These are phyloP conservation scores for Acyrthosiphon pisum DNA, from an alignment of 1,140 invertebrate genomes.

Conservation along the genomic window DNA sequence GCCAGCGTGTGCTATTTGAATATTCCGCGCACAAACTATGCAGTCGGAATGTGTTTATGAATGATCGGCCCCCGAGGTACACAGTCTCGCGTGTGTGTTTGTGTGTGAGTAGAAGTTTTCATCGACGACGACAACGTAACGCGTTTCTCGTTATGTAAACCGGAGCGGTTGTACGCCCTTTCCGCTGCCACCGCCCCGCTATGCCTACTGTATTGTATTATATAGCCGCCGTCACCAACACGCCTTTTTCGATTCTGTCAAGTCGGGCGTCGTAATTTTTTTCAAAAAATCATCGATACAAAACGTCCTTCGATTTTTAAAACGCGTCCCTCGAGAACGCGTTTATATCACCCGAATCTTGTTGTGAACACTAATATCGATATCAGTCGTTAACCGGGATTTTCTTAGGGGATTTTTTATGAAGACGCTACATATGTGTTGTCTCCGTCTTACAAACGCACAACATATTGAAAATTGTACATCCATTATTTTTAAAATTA, in stretches of 20 bases:
- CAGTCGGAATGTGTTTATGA: constrained; percentile 49
- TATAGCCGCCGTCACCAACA: neutral
- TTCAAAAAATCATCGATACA: neutral
- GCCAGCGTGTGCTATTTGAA: constrained; percentile 31
- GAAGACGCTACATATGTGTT: no score
- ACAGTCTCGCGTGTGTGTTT: neutral
- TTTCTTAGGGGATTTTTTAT: no score
- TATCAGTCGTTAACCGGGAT: no score
- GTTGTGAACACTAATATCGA: neutral
- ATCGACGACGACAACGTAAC: neutral
- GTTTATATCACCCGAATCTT: neutral
- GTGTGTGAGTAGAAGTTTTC: neutral
- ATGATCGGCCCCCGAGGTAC: constrained; percentile 28
- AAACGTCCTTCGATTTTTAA: neutral
- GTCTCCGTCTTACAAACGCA: no score
- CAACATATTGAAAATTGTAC: no score
- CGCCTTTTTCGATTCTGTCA: neutral
- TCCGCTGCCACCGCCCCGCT: neutral
- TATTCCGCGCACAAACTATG: constrained; percentile 5
- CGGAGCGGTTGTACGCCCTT: neutral
- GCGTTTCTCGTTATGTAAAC: constrained; percentile 34
- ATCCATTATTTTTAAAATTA: no score
- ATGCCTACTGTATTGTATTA: neutral
- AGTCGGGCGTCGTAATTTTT: neutral
- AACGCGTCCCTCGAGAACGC: neutral